Percentiles rank a stretch among this genome's conserved stretches.
Evolutionary conservation across 2,888 invertebrate genomes (phyloP).

Genomic region (Agelastica alni): DNA sequence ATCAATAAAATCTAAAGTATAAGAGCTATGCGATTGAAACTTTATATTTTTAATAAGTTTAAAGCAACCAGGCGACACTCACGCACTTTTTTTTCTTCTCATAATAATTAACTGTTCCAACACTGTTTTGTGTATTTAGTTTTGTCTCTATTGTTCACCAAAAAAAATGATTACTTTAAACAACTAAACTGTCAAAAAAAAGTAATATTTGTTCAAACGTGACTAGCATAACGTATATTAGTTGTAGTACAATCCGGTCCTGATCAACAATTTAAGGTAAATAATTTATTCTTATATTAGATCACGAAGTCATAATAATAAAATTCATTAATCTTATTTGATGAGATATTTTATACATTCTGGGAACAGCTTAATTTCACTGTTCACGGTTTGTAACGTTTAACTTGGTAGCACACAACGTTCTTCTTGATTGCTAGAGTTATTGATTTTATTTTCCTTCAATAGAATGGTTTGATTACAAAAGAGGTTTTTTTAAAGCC

Average conservation of each 20-base stretch:
- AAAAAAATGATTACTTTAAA: not conserved
- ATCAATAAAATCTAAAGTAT: too few relatives aligned
- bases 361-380: constrained; percentile 36
- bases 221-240: too few relatives aligned
- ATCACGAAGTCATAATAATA: constrained; percentile 37
- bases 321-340: constrained; percentile 36
- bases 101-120: too few relatives aligned
- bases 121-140: not conserved
- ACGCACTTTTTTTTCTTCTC: too few relatives aligned
- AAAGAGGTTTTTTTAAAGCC: constrained; percentile 10
- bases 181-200: too few relatives aligned
- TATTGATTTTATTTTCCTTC: constrained; percentile 32
- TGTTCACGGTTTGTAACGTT: constrained; percentile 32
- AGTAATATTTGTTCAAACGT: too few relatives aligned
- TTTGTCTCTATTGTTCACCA: too few relatives aligned
- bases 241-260: constrained; percentile 10
- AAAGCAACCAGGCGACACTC: too few relatives aligned
- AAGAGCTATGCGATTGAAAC: too few relatives aligned
- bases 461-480: constrained; percentile 24
- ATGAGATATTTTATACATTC: constrained; percentile 33
- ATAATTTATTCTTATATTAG: constrained; percentile 38
- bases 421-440: constrained; percentile 28
- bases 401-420: constrained; percentile 27
- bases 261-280: constrained; percentile 35
- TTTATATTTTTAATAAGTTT: too few relatives aligned